Base-by-base conservation (phyloP, 2,888 invertebrate species). In the Lysandra coridon region DNA sequence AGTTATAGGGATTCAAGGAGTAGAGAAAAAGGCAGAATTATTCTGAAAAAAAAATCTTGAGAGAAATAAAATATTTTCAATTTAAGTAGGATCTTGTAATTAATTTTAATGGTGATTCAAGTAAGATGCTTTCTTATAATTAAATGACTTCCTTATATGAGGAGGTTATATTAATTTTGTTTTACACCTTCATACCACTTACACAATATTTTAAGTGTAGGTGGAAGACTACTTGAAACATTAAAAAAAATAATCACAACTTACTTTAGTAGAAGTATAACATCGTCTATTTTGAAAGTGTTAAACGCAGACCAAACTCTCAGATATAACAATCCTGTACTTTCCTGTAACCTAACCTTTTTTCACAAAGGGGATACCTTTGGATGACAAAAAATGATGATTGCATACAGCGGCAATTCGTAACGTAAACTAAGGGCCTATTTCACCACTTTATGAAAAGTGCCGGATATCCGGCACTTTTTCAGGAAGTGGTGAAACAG, bases 181-280 rank as follows among this genome's bases (percentile, higher is more conserved):
- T 57, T 57, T 17, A 57, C 57, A 57, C 57, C 57, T 17, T 49
- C 49, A 57, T 17, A 57, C 57, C 4, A 57, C 57, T 17, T 57
- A 57, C 12, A 30, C 37, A 30, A 12, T 73, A 73, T 30, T 30
- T 33, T 33, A 17, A 57, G 12, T 17, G n/a, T 33, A 44, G 7
- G 3, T n/a, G 10, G 5, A 44, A 74, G 74, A 44, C 74, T 10
- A 44, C 2, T 74, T 74, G 44, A 74, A 44, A 23, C 44, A n/a
- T n/a, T 44, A 74, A 44, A 44, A 74, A n/a, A 73, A 74, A 44
- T 73, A 44, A 44, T 74, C 7, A 40, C 74, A 74, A 14, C 1
- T 10, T 69, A 4, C 14, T 4, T 57, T 17, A 57, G 17, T 4
- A 57, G 17, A 17, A 4, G 57, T 17, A 57, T 57, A 57, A 17